Evolutionary conservation across 2,113 vertebrate species (phyloP), one percentile per base, ranked within the genome.

Genomic region (Crotalus tigris): DNA sequence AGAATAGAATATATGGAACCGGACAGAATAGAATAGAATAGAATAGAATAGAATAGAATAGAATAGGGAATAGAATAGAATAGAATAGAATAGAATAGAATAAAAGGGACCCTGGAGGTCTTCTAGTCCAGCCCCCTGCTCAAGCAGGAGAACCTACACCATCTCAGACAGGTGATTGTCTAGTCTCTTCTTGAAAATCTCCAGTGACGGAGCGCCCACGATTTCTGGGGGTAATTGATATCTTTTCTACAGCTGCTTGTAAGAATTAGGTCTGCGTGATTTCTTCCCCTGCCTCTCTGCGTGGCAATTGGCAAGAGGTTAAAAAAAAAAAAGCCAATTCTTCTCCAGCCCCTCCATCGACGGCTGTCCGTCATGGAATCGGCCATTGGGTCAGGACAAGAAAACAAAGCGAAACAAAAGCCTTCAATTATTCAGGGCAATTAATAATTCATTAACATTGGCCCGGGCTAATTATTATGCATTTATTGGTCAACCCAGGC

Each of bases 401-500:
- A 2, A 3, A n/a, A 69, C 4, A 0, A n/a, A 29, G 12, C 29
- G 11, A 64, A n/a, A 69, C 12, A 5, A 88, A 88, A 44, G 6
- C 24, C 44, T 94, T 95, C 92, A 95, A 93, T 96, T 95, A 93
- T 93, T 87, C 85, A 39, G 2, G 0, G 0, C 89, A 86, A 93
- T 95, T 93, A 96, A 95, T 59, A 93, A 55, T 93, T 92, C 12
- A 87, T 4, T 94, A 21, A 19, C 4, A 2, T 24, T 44, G 64
- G 58, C 92, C 75, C 2, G 10, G 12, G 12, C 19, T n/a, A 0
- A 0, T 91, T 87, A 10, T 29, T 90, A 21, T 19, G 13, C 85
- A 4, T 24, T 6, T 86, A 21, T 93, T 88, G 93, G 92, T 93
- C 33, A 91, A 88, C 15, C 64, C 23, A 81, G 33, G 0, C 0